Evolutionary conservation across 2,113 vertebrate species (phyloP), one percentile per base, ranked within the genome.

Genomic region (Gopherus evgoodei): DNA sequence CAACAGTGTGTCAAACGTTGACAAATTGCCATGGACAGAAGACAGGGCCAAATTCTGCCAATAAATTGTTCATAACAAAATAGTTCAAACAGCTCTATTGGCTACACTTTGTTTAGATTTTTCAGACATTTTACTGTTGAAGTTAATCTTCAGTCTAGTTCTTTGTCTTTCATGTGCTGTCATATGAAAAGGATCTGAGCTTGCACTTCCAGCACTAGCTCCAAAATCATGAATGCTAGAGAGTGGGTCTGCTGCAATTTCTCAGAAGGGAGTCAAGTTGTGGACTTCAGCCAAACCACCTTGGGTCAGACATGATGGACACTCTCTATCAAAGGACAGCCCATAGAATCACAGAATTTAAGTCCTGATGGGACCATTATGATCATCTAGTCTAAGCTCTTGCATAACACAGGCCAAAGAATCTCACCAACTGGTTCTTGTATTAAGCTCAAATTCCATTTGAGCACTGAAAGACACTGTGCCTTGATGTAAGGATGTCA

Each of bases 71-170:
- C n/a, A 1, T 72, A 50, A 65, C 38, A 83, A 83, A 80, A 42
- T 16, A 75, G 11, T 86, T 87, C 76, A 0, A 0, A 83, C 44
- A 47, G 53, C 65, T 90, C 89, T 88, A 80, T 87, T 44, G 86
- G 11, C 86, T 88, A 62, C 59, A 29, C 13, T 31, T 62, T 11
- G 25, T 78, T 2, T 4, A 57, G 6, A 2, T 76, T 29, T 87
- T 82, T 88, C 92, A 90, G 87, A 54, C 53, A 2, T 24, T 80
- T 97, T 96, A 83, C 82, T 94, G 82, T 92, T 95, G 86, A 89
- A 87, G 54, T 91, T 54, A 90, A 90, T 89, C 89, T 84, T 69
- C 7, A 13, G 11, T 57, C 91, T 0, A 2, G 65, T 69, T 42
- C 29, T 1, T 97, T 95, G 11, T 92, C 78, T 88, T 95, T 75